Conservation (phyloP, 2,888 invertebrate genomes). For the Margaritifera margaritifera region DNA sequence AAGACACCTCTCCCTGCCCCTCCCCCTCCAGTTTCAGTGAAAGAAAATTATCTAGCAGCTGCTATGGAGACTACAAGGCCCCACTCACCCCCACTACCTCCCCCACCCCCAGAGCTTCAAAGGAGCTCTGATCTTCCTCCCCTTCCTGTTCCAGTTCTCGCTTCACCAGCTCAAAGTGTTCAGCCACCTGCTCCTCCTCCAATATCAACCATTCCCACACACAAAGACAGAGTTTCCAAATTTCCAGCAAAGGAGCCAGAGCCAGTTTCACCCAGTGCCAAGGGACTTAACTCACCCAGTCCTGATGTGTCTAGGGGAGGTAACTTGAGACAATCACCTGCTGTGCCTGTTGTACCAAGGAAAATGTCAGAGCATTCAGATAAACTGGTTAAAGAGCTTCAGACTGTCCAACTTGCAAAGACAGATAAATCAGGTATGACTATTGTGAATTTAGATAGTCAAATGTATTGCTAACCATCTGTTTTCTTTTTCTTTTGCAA, state of each 20-base stretch:
- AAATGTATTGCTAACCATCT: no score
- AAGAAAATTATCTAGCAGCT: constrained; percentile 38
- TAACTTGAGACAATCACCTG: no score
- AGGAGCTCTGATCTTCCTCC: constrained; percentile 3
- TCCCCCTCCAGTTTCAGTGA: constrained; percentile 37
- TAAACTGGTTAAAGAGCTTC: no score
- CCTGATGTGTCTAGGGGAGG: no score
- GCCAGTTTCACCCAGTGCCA: background rate
- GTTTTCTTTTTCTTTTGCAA: no score
- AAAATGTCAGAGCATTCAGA: no score
- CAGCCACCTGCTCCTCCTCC: constrained; percentile 42
- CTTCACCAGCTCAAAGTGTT: background rate
- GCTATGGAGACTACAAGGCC: constrained; percentile 30
- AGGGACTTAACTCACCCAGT: constrained; percentile 9
- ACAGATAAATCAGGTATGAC: no score
- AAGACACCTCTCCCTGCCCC: constrained; percentile 39
- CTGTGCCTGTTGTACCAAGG: no score
- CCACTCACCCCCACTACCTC: constrained; percentile 54
- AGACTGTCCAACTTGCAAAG: no score
- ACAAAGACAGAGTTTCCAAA: constrained; percentile 6
- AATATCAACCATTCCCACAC: constrained; percentile 32
- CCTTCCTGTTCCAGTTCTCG: background rate
- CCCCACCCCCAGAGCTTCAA: constrained; percentile 44
- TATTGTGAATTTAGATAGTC: no score
- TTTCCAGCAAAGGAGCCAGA: constrained; percentile 1